A percentile compares a stretch with the other conserved stretches of the same genome.
These are phyloP conservation scores for Schrankia costaestrigalis DNA, from an alignment of 2,888 invertebrate species.

Conservation along the genomic window DNA sequence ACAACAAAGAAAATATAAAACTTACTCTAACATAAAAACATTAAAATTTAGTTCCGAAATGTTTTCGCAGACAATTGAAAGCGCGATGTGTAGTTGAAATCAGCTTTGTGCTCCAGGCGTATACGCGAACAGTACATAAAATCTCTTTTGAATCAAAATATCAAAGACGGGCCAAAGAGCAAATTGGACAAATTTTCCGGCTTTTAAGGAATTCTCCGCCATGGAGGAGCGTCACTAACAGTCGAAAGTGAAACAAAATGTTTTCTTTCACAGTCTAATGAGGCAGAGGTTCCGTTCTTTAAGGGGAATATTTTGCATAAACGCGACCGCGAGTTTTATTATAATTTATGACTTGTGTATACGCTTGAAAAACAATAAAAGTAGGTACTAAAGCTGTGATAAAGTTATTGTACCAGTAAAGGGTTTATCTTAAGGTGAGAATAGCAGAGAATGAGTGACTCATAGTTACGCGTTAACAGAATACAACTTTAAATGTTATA, in stretches of 20 bases:
- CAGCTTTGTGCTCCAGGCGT: constrained; percentile 40
- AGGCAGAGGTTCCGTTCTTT: no score
- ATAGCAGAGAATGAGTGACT: no score
- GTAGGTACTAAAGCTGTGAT: no score
- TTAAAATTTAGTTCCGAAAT: constrained; percentile 6
- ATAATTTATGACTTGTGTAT: no score
- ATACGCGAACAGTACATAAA: constrained; percentile 36
- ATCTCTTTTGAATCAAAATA: constrained; percentile 54
- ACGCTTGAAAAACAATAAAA: no score
- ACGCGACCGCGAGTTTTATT: no score
- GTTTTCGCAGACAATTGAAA: constrained; percentile 21
- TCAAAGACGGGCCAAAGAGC: constrained; percentile 48
- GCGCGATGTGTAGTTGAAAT: constrained; percentile 28
- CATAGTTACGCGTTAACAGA: no score
- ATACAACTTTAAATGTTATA: no score
- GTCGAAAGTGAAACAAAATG: constrained; percentile 40
- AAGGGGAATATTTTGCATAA: no score
- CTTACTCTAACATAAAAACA: constrained; percentile 1
- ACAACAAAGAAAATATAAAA: constrained; percentile 6
- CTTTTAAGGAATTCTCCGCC: constrained; percentile 51
- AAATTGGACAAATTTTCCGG: constrained; percentile 65
- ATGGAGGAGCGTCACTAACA: constrained; percentile 40
- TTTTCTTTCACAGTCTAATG: constrained; percentile 38
- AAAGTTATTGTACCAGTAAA: no score
- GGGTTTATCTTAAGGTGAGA: no score